A percentile compares a stretch with the other conserved stretches of the same genome.
Conservation (phyloP, 30 jellyfish, hydroid and myxozoan genomes). For the Cassiopea xamachana region DNA sequence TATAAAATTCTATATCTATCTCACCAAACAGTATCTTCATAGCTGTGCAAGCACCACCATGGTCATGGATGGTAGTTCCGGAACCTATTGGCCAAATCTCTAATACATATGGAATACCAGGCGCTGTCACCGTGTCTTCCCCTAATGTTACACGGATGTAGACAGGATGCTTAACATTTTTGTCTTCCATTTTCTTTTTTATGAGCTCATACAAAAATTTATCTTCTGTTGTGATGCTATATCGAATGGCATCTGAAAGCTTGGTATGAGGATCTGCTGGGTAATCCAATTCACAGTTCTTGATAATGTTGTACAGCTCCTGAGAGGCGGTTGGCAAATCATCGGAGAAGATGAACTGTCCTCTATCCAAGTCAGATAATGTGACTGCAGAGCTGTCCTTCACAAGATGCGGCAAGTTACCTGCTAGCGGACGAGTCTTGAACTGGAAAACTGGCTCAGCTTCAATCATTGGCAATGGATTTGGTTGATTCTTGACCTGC, state of each 20-base stretch:
- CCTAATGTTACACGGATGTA: conserved; percentile 68
- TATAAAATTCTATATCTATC: conserved; percentile 21
- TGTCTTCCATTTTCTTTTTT: neutral
- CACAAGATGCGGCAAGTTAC: conserved; percentile 16
- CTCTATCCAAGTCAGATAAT: conserved; percentile 15
- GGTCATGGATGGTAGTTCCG: conserved; percentile 55
- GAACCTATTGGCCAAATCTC: conserved; percentile 65
- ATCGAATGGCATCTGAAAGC: conserved; percentile 52
- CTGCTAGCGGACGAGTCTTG: conserved; percentile 17
- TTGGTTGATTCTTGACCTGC: neutral
- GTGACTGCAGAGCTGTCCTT: conserved; percentile 41
- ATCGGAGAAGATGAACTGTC: conserved; percentile 14
- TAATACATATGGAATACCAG: conserved; percentile 66
- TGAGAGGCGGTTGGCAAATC: conserved; percentile 24
- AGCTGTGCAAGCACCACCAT: conserved; percentile 58
- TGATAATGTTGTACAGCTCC: conserved; percentile 31
- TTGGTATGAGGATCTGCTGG: conserved; percentile 11
- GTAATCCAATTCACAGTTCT: conserved; percentile 20
- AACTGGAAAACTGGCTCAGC: conserved; percentile 3
- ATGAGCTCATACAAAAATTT: neutral
- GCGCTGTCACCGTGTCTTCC: conserved; percentile 48
- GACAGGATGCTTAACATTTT: neutral
- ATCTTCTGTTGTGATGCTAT: conserved; percentile 25
- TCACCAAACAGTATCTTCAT: conserved; percentile 54
- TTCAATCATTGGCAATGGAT: neutral